Evolutionary conservation across 2,797 vertebrate species (phyloP).

Genomic region (Limnodromus scolopaceus): DNA sequence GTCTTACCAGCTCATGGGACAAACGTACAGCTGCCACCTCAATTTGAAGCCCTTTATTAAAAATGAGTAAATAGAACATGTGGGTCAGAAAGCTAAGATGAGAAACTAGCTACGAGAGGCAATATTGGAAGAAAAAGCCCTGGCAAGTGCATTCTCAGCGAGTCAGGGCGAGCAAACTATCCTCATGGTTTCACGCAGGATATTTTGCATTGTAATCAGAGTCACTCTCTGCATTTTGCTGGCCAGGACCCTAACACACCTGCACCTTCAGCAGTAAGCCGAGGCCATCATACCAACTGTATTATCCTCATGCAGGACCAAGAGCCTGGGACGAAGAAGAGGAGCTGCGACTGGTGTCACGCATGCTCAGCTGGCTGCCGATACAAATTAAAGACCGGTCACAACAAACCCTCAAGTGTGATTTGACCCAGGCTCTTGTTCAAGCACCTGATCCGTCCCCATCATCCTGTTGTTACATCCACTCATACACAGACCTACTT

Average conservation of each 20-base stretch:
- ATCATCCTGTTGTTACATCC: fast-evolving
- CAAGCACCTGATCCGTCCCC: not conserved
- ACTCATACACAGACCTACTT: not conserved
- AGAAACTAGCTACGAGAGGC: not conserved
- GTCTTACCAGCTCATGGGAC: not conserved
- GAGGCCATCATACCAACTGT: not conserved
- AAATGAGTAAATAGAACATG: not conserved
- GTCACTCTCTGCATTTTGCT: not conserved
- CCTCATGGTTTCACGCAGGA: fast-evolving
- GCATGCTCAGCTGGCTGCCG: not conserved
- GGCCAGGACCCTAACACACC: not conserved
- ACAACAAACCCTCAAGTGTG: fast-evolving
- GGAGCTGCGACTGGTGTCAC: not conserved
- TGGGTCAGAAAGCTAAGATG: not conserved
- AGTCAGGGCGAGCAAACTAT: not conserved
- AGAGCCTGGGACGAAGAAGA: too few relatives aligned
- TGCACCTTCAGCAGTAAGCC: too few relatives aligned
- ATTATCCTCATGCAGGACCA: not conserved
- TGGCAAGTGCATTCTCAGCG: not conserved
- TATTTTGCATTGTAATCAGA: not conserved
- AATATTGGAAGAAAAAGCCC: not conserved
- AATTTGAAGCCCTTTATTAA: not conserved
- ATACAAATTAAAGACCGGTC: not conserved
- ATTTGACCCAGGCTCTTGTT: not conserved
- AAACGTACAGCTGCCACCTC: not conserved